phyloP scores from a whole-genome alignment of 2,888 invertebrate species.

The Hololepta plana region DNA sequence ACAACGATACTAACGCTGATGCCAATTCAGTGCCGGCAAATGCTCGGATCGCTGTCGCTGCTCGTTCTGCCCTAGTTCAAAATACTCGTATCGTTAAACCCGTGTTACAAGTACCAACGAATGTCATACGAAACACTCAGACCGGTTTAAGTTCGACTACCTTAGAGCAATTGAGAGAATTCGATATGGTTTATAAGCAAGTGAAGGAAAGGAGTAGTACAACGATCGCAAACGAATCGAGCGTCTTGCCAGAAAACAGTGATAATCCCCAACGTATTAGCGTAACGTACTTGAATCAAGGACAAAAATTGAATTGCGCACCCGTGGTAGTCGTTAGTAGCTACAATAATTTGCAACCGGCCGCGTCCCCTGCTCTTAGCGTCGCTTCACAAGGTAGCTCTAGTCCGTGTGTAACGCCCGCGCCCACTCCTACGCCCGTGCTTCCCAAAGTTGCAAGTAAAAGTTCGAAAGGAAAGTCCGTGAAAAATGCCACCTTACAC shows the following conservation, averaged over 20 bases:
- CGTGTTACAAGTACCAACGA: constrained; percentile 39
- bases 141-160: constrained; percentile 57
- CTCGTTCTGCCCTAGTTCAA: constrained; percentile 34
- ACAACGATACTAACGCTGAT: constrained; percentile 32
- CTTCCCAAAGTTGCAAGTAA: constrained; percentile 21
- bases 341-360: constrained; percentile 30
- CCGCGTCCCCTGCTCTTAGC: constrained; percentile 35
- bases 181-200: constrained; percentile 65
- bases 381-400: constrained; percentile 38
- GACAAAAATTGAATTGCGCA: constrained; percentile 27
- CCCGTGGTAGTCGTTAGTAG: constrained; percentile 38
- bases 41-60: constrained; percentile 13
- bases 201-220: constrained; percentile 59
- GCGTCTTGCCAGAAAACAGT: constrained; percentile 15
- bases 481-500: constrained; percentile 36
- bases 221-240: constrained; percentile 13
- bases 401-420: constrained; percentile 37
- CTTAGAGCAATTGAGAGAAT: constrained; percentile 58
- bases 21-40: constrained; percentile 26
- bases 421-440: constrained; percentile 26
- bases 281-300: constrained; percentile 33
- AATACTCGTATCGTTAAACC: constrained; percentile 37
- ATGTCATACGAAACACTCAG: constrained; percentile 38
- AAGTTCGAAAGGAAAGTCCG: constrained; percentile 33
- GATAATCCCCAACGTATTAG: constrained; percentile 30